These are phyloP conservation scores for Variabilichromis moorii DNA, from an alignment of 2,113 vertebrate species.

Conservation along the genomic window DNA sequence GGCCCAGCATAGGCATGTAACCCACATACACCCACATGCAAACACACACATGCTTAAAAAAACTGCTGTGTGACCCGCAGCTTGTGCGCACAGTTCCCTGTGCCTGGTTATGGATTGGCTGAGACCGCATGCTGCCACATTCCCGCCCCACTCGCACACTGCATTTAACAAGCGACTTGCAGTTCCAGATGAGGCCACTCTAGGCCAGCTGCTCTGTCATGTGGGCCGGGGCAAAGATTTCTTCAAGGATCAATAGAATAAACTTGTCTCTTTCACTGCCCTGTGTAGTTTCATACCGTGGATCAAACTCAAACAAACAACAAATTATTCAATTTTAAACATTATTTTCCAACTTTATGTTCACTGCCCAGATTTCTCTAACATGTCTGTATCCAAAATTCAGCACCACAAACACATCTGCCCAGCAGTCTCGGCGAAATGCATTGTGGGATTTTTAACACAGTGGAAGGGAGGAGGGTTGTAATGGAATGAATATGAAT, in stretches of 20 bases:
- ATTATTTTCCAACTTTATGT: background rate
- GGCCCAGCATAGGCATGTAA: slow-evolving; percentile 4
- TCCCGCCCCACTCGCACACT: slow-evolving; percentile 10
- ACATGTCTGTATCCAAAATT: background rate
- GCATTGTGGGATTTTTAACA: slow-evolving; percentile 54
- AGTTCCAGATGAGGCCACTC: slow-evolving; percentile 48
- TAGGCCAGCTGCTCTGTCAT: slow-evolving; percentile 45
- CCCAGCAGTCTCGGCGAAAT: slow-evolving; percentile 40
- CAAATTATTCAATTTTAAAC: background rate
- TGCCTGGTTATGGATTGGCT: slow-evolving; percentile 36
- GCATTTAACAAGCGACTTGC: slow-evolving; percentile 51
- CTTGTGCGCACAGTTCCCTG: slow-evolving; percentile 7
- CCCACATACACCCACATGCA: slow-evolving; percentile 17
- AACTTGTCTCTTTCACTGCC: background rate
- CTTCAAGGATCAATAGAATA: slow-evolving; percentile 11
- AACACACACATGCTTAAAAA: slow-evolving; percentile 22
- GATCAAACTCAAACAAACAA: background rate
- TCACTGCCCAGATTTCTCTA: background rate
- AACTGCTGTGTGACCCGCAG: slow-evolving; percentile 31
- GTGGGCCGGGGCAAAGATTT: background rate
- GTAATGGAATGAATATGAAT: slow-evolving; percentile 61
- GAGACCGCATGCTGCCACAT: slow-evolving; percentile 31
- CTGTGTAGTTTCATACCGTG: background rate
- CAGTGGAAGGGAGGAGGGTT: background rate
- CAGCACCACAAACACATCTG: slow-evolving; percentile 55